Conservation (phyloP, 2,797 vertebrate species). For the Acestrorhynchus altus region DNA sequence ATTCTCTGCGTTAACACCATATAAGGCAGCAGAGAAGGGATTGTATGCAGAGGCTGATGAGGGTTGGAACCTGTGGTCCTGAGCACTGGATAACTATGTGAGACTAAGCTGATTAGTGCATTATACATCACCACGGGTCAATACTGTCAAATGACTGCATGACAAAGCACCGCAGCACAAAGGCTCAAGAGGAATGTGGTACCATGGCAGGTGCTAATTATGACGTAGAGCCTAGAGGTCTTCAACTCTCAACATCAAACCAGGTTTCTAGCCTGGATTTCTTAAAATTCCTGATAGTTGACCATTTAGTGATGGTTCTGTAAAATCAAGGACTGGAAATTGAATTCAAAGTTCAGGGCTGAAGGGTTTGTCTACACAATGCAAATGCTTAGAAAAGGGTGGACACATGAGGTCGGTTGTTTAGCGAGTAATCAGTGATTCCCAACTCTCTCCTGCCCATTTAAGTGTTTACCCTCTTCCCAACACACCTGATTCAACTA, state of each 20-base stretch:
- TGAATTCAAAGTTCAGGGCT: no score
- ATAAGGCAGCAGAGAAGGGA: slow-evolving; percentile 6
- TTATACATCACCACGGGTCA: slow-evolving; percentile 44
- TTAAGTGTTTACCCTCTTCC: no score
- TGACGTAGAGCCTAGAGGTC: slow-evolving; percentile 3
- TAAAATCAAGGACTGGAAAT: no score
- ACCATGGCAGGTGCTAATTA: slow-evolving; percentile 19
- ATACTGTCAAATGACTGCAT: slow-evolving; percentile 31
- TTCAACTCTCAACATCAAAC: no score
- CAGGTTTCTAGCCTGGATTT: no score
- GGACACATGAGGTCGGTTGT: neutral
- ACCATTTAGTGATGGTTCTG: no score
- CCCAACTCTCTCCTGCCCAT: no score
- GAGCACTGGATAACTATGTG: slow-evolving; percentile 1
- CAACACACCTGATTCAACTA: no score
- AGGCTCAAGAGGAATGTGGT: neutral
- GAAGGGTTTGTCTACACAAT: no score
- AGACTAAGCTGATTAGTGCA: slow-evolving; percentile 30
- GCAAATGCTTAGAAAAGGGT: neutral
- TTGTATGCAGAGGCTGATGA: slow-evolving; percentile 30
- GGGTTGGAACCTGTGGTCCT: slow-evolving; percentile 15
- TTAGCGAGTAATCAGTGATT: no score
- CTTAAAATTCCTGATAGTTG: no score
- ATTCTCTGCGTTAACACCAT: neutral
- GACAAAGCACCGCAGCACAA: slow-evolving; percentile 13